Percentiles rank a stretch among this genome's conserved stretches.
These are phyloP conservation scores for Mythimna impura DNA, from an alignment of 2,888 invertebrate species.

Conservation along the genomic window DNA sequence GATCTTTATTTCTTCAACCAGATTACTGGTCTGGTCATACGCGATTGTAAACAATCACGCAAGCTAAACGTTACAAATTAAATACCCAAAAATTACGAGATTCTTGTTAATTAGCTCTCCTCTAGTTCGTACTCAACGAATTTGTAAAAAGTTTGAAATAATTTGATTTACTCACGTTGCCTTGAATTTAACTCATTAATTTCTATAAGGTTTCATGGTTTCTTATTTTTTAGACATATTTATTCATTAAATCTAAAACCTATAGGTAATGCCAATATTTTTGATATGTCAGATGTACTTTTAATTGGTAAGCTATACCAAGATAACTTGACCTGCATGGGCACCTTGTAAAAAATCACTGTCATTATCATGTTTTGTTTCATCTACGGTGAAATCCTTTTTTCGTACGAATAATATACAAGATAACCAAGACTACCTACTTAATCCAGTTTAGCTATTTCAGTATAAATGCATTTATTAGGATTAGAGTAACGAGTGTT, in stretches of 20 bases:
- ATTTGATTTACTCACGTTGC: slow-evolving; percentile 35
- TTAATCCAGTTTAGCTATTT: slow-evolving; percentile 10
- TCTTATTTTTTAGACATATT: slow-evolving; percentile 35
- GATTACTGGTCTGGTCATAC: neutral
- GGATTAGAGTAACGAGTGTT: slow-evolving; percentile 11
- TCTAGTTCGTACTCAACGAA: slow-evolving; percentile 33
- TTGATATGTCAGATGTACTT: slow-evolving; percentile 58
- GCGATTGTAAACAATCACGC: slow-evolving; percentile 26
- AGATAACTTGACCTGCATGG: slow-evolving; percentile 28
- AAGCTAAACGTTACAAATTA: slow-evolving; percentile 9
- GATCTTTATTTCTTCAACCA: neutral
- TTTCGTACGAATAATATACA: neutral
- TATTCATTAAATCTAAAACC: slow-evolving; percentile 46
- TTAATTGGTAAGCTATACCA: slow-evolving; percentile 51
- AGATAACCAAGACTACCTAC: slow-evolving; percentile 1
- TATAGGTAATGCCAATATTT: slow-evolving; percentile 57
- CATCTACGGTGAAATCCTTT: neutral
- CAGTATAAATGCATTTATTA: slow-evolving; percentile 51
- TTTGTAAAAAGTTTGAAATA: slow-evolving; percentile 28
- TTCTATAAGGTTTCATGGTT: slow-evolving; percentile 35
- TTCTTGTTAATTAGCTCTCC: slow-evolving; percentile 29
- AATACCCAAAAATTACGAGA: slow-evolving; percentile 18
- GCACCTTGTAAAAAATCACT: slow-evolving; percentile 53
- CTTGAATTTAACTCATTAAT: slow-evolving; percentile 29
- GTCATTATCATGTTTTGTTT: slow-evolving; percentile 24